These are phyloP conservation scores for Phrynocephalus vlangalii DNA, from an alignment of 2,797 vertebrate species.

Conservation along the genomic window DNA sequence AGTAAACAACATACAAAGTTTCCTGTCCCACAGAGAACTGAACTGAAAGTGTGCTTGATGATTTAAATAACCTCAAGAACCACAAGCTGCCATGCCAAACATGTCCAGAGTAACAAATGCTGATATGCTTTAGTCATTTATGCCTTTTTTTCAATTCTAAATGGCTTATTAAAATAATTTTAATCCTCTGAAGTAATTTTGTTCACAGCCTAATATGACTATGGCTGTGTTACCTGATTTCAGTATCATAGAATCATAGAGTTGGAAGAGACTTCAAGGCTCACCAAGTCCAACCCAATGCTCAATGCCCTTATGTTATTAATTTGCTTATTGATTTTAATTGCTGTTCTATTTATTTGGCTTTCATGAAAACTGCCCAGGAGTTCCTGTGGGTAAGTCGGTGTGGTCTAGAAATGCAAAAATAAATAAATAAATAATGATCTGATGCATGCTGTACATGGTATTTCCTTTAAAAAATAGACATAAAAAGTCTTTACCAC, in stretches of 20 bases:
- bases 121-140: constrained; percentile 70
- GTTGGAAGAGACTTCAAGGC: no score
- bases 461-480: no score
- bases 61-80: constrained; percentile 64
- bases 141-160: constrained; percentile 63
- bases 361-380: no score
- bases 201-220: constrained; percentile 54
- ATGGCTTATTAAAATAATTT: constrained; percentile 65
- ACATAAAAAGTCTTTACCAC: no score
- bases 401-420: no score
- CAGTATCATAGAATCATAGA: constrained; percentile 50
- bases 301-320: no score
- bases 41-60: constrained; percentile 69
- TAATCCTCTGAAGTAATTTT: constrained; percentile 66
- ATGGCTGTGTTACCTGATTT: constrained; percentile 53
- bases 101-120: constrained; percentile 60
- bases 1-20: constrained; percentile 61
- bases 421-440: no score
- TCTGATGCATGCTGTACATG: no score
- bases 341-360: constrained; percentile 55
- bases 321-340: neutral
- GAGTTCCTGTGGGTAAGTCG: no score
- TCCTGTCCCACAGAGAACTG: constrained; percentile 70
- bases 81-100: constrained; percentile 74
- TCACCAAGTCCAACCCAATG: no score